These are phyloP conservation scores for Gymnothorax javanicus DNA, from an alignment of 2,797 vertebrate species.

Conservation along the genomic window DNA sequence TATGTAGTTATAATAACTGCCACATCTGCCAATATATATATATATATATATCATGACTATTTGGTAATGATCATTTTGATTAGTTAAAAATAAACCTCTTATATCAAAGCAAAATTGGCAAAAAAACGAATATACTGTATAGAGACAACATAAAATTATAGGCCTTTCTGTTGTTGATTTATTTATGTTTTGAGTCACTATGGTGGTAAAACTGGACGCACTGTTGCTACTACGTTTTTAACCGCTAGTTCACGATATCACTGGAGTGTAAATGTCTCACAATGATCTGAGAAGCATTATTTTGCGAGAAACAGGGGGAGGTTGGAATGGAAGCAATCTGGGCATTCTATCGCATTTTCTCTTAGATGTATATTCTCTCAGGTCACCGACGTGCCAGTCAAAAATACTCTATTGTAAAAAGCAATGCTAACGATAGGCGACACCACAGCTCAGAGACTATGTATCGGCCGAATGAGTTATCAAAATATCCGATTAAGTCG, in stretches of 20 bases:
- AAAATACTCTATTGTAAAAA: not conserved
- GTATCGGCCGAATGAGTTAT: not conserved
- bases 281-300: not conserved
- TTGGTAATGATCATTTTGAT: not conserved
- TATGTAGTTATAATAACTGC: too few species aligned
- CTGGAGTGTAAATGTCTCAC: not conserved
- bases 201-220: not conserved
- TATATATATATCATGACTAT: not conserved
- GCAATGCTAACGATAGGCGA: not conserved
- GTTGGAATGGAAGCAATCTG: not conserved
- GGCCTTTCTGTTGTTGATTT: not conserved
- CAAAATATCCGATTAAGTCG: not conserved
- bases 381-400: not conserved
- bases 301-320: not conserved
- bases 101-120: not conserved
- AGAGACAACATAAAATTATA: not conserved
- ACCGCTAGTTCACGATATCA: not conserved
- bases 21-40: too few species aligned
- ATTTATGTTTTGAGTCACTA: not conserved
- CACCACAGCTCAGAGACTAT: not conserved
- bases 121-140: not conserved
- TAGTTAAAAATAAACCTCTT: not conserved
- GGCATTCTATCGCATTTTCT: not conserved
- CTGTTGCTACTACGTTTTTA: not conserved
- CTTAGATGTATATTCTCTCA: not conserved